Evolutionary conservation across 2,888 invertebrate genomes (phyloP).

Genomic region (Eristalinus aeneus): DNA sequence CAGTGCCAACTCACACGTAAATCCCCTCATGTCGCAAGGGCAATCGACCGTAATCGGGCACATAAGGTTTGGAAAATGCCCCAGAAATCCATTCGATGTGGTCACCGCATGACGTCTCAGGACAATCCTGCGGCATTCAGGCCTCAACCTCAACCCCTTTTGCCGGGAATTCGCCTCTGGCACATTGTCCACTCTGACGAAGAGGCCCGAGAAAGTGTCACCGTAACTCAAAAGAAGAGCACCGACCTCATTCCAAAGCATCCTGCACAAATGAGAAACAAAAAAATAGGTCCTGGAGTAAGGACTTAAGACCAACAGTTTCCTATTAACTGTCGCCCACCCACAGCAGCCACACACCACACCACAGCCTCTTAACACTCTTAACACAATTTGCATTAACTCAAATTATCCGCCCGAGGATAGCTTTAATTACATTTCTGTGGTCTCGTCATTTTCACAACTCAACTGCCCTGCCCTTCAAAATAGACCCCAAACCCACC

Average conservation of each 20-base stretch:
- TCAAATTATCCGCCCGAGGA: conserved; percentile 59
- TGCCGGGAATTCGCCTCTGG: background rate
- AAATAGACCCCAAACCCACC: background rate
- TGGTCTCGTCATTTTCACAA: conserved; percentile 51
- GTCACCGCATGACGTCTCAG: background rate
- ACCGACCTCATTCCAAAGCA: background rate
- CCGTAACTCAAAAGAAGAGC: background rate
- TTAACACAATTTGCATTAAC: conserved; percentile 63
- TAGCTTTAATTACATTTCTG: conserved; percentile 67
- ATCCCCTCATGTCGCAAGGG: background rate
- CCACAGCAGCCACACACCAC: conserved; percentile 17
- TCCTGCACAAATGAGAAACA: background rate
- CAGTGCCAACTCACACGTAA: background rate
- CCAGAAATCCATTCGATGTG: background rate
- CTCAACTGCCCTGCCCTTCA: conserved; percentile 36
- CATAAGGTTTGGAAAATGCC: background rate
- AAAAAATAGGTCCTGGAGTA: background rate
- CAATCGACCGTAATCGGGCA: background rate
- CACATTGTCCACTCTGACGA: background rate
- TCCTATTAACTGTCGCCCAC: background rate
- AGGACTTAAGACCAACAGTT: background rate
- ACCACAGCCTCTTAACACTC: conserved; percentile 11
- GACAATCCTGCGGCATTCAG: background rate
- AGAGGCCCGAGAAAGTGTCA: background rate
- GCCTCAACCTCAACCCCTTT: background rate